Conservation (phyloP, 2,888 invertebrate genomes). For the Eutolmus rufibarbis region DNA sequence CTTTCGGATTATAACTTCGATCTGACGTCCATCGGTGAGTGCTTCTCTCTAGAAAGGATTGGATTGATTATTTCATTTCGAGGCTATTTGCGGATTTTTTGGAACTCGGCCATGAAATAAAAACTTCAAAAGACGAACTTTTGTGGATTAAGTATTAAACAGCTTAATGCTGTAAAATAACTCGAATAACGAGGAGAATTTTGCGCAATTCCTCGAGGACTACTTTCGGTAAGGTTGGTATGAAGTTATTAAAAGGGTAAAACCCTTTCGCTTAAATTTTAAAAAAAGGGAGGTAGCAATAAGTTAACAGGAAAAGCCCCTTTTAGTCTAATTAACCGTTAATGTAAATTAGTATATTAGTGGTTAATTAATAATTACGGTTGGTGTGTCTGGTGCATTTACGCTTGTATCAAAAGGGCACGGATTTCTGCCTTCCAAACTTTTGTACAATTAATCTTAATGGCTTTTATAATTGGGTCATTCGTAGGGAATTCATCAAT, state of each 20-base stretch:
- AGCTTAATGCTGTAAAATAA: not conserved
- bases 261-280: not conserved
- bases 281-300: not conserved
- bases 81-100: not conserved
- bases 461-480: not conserved
- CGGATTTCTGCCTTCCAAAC: not conserved
- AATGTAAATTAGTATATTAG: not conserved
- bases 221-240: not conserved
- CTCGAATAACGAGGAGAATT: not conserved
- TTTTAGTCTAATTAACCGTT: not conserved
- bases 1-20: conserved; percentile 4
- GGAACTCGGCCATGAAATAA: not conserved
- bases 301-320: not conserved
- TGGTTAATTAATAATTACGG: not conserved
- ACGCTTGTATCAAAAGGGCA: not conserved
- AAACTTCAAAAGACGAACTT: not conserved
- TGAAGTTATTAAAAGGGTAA: not conserved
- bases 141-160: not conserved
- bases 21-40: not conserved
- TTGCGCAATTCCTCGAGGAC: not conserved
- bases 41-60: not conserved
- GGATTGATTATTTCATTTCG: not conserved
- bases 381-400: not conserved
- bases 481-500: not conserved
- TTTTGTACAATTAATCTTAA: not conserved